Evolutionary conservation across 2,797 vertebrate genomes (phyloP).

Genomic region (Channallabes apus): DNA sequence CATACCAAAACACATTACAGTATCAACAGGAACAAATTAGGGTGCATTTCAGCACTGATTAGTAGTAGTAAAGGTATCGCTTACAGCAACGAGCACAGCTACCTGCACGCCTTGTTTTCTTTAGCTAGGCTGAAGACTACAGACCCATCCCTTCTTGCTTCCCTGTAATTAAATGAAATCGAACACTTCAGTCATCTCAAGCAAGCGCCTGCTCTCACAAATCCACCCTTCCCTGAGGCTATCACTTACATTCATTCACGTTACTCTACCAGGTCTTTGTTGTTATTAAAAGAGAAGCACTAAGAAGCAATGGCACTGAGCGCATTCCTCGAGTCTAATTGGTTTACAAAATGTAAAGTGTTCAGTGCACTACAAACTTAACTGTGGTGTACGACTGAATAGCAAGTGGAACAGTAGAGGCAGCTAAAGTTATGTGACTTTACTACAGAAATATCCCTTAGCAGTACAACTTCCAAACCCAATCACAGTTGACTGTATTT

Average conservation of each 20-base stretch:
- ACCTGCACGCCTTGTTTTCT: neutral
- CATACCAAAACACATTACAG: neutral
- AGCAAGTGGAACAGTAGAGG: neutral
- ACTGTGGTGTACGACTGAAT: neutral
- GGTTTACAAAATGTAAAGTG: neutral
- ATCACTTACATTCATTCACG: slow-evolving; percentile 27
- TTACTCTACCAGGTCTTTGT: slow-evolving; percentile 15
- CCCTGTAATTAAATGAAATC: slow-evolving; percentile 37
- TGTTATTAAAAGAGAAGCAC: slow-evolving; percentile 33
- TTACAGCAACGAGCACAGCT: neutral
- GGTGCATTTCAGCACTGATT: neutral
- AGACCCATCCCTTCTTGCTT: slow-evolving; percentile 25
- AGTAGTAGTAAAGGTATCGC: neutral
- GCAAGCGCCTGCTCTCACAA: neutral
- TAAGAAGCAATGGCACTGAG: slow-evolving; percentile 24
- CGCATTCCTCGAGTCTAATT: neutral
- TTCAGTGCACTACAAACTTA: slow-evolving; percentile 2
- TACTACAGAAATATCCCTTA: neutral
- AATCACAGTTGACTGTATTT: neutral
- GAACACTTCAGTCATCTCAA: slow-evolving; percentile 32
- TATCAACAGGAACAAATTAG: neutral
- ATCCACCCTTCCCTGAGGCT: slow-evolving; percentile 31
- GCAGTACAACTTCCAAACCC: neutral
- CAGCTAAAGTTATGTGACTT: neutral
- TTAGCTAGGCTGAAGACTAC: neutral